Conservation (phyloP, 92 coral and sea anemone species). For the Phymanthus crucifer region DNA sequence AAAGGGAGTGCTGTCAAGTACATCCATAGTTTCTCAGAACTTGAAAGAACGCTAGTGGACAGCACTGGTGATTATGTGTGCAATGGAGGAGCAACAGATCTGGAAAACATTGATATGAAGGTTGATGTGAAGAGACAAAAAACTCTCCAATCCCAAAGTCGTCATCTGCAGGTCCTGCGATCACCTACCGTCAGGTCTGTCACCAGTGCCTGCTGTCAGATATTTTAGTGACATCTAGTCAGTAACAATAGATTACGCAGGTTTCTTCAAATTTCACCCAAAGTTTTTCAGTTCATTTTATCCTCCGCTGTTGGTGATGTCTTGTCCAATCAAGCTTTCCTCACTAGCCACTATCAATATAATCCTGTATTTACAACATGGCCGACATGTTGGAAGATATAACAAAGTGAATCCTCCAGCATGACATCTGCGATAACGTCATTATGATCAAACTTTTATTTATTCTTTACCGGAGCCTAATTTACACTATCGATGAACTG, state of each 20-base stretch:
- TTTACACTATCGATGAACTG: too few species aligned
- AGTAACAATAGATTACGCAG: background rate
- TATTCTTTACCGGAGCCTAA: too few species aligned
- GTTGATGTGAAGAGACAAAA: conserved; percentile 59
- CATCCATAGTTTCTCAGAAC: conserved; percentile 51
- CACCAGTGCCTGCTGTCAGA: conserved; percentile 93
- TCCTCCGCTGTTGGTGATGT: too few species aligned
- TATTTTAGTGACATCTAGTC: conserved; percentile 46
- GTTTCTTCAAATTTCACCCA: too few species aligned
- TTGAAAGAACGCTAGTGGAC: conserved; percentile 44
- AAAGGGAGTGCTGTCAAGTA: conserved; percentile 74
- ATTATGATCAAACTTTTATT: too few species aligned
- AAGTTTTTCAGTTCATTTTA: too few species aligned
- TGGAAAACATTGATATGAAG: conserved; percentile 74
- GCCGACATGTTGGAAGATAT: too few species aligned
- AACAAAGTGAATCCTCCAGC: too few species aligned
- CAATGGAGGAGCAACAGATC: conserved; percentile 36
- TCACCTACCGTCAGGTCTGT: conserved; percentile 66
- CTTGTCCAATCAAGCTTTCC: too few species aligned
- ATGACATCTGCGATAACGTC: too few species aligned
- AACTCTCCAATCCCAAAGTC: conserved; percentile 47
- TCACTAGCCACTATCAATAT: too few species aligned
- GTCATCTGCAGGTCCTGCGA: conserved; percentile 51
- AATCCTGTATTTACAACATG: too few species aligned
- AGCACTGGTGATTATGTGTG: conserved; percentile 23